phyloP scores from a whole-genome alignment of 2,888 invertebrate species.

The Diogma glabrata region DNA sequence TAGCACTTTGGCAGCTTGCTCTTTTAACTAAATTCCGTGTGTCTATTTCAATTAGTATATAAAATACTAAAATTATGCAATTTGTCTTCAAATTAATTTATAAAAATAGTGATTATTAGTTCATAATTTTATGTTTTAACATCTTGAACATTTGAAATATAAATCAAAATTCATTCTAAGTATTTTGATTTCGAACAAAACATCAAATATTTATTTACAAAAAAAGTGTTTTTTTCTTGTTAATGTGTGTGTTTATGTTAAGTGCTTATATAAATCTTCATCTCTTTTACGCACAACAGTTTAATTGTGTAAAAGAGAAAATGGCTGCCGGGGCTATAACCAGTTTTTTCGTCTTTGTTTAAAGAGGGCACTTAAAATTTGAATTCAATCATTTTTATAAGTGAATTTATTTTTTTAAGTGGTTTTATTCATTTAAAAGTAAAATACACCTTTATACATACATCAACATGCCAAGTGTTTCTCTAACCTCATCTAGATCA shows the following conservation, averaged over 20 bases:
- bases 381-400: neutral
- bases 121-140: too few relatives aligned
- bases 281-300: constrained; percentile 4
- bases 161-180: too few relatives aligned
- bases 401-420: constrained; percentile 19
- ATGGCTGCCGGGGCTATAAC: constrained; percentile 67
- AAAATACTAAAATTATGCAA: too few relatives aligned
- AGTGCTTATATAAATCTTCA: too few relatives aligned
- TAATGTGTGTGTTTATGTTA: too few relatives aligned
- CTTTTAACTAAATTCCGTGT: constrained; percentile 6
- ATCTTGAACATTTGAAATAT: too few relatives aligned
- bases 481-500: constrained; percentile 85
- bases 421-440: neutral
- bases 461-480: constrained; percentile 85
- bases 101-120: too few relatives aligned
- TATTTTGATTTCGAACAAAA: too few relatives aligned
- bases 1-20: constrained; percentile 10
- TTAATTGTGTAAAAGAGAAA: constrained; percentile 44
- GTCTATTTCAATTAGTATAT: too few relatives aligned
- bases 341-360: constrained; percentile 56
- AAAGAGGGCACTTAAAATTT: constrained; percentile 18
- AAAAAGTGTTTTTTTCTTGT: too few relatives aligned
- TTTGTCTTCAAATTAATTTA: too few relatives aligned
- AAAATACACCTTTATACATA: neutral
- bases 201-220: too few relatives aligned